Conservation (phyloP, 1,140 invertebrate genomes). For the Limonius californicus region DNA sequence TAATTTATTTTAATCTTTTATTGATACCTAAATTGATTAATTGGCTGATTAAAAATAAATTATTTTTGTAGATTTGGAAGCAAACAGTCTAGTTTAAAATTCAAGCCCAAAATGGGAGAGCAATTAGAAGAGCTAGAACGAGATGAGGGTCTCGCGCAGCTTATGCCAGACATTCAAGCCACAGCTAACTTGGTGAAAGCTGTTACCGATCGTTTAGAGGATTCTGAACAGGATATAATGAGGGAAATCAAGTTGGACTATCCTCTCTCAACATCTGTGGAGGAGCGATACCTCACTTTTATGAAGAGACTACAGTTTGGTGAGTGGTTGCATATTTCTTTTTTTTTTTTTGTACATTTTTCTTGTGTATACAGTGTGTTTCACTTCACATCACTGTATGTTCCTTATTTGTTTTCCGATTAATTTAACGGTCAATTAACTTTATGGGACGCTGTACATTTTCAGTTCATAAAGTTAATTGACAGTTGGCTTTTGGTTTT, state of each 20-base stretch:
- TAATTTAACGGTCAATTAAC: too few relatives aligned
- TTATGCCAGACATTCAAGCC: constrained; percentile 85
- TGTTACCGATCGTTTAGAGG: constrained; percentile 51
- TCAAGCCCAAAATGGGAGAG: constrained; percentile 45
- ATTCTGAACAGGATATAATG: constrained; percentile 34
- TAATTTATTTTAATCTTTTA: too few relatives aligned
- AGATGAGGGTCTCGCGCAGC: constrained; percentile 79
- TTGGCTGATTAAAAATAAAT: too few relatives aligned
- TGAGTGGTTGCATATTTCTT: constrained; percentile 53
- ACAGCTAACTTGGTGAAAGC: constrained; percentile 75
- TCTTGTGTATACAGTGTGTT: too few relatives aligned
- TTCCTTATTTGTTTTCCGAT: too few relatives aligned
- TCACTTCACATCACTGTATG: too few relatives aligned
- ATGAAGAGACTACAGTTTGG: constrained; percentile 89
- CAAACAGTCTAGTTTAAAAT: constrained; percentile 48
- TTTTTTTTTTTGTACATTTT: too few relatives aligned
- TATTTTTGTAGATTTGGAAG: constrained; percentile 44
- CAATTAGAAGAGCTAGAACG: constrained; percentile 69
- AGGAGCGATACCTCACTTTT: constrained; percentile 75
- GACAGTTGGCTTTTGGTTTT: too few relatives aligned
- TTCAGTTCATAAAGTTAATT: too few relatives aligned
- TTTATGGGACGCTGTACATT: too few relatives aligned
- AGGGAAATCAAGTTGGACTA: constrained; percentile 48
- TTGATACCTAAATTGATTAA: not conserved
- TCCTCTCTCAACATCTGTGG: constrained; percentile 52